phyloP scores from a whole-genome alignment of 2,888 invertebrate species.

The Leuctra nigra region DNA sequence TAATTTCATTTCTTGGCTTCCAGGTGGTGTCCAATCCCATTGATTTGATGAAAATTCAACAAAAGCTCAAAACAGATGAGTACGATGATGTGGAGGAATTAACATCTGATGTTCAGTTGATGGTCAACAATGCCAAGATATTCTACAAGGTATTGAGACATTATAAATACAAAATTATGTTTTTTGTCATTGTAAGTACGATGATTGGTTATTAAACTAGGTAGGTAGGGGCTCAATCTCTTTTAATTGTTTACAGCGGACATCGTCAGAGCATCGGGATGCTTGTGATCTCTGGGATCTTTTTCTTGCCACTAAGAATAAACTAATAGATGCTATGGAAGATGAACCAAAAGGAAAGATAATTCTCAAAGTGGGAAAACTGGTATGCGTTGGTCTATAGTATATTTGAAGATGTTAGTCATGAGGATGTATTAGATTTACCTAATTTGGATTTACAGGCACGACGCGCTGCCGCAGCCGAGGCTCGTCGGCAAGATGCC shows the following conservation, averaged over 20 bases:
- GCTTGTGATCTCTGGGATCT: constrained; percentile 84
- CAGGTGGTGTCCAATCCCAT: constrained; percentile 88
- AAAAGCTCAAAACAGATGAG: constrained; percentile 94
- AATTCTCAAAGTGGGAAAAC: constrained; percentile 47
- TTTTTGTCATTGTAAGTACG: neutral
- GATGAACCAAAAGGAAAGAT: constrained; percentile 47
- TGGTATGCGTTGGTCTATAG: too few relatives aligned
- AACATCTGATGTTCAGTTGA: constrained; percentile 79
- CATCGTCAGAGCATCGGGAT: constrained; percentile 80
- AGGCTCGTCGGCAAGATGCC: constrained; percentile 36
- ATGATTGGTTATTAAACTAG: neutral
- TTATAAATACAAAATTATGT: too few relatives aligned
- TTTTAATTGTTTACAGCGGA: constrained; percentile 46
- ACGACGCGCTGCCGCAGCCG: constrained; percentile 37
- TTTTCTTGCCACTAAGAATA: constrained; percentile 55
- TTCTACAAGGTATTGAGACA: constrained; percentile 89
- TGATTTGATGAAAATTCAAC: constrained; percentile 90
- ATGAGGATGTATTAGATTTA: neutral
- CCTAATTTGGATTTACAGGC: constrained; percentile 32
- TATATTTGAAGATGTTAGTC: too few relatives aligned
- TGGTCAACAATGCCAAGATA: constrained; percentile 90
- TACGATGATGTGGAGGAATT: constrained; percentile 92
- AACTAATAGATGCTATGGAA: constrained; percentile 40
- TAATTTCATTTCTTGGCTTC: constrained; percentile 36
- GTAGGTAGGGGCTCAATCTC: constrained; percentile 1